phyloP scores from a whole-genome alignment of 2,113 vertebrate species.

The Dolichallabes microphthalmus region DNA sequence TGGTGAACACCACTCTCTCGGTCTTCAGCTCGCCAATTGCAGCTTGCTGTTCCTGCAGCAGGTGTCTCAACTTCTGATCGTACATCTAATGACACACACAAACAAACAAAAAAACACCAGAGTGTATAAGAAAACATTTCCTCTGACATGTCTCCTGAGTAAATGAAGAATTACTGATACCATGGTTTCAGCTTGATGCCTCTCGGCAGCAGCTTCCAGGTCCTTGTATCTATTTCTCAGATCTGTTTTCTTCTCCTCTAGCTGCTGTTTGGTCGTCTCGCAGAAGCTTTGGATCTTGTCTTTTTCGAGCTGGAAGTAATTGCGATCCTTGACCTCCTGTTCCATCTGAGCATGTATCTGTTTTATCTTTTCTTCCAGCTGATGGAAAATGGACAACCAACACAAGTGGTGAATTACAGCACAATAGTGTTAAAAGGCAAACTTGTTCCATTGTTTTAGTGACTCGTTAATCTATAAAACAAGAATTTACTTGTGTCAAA shows the following conservation, averaged over 20 bases:
- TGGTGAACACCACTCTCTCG: too few species aligned
- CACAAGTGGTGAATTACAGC: neutral
- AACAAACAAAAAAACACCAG: too few species aligned
- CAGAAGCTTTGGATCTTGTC: slow-evolving; percentile 84
- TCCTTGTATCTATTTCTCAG: slow-evolving; percentile 79
- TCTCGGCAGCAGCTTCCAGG: slow-evolving; percentile 82
- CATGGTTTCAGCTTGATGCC: slow-evolving; percentile 83
- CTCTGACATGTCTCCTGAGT: too few species aligned
- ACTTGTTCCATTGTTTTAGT: too few species aligned
- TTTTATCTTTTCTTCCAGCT: slow-evolving; percentile 81
- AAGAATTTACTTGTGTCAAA: too few species aligned
- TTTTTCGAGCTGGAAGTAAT: slow-evolving; percentile 89
- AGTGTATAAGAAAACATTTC: too few species aligned
- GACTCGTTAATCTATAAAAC: too few species aligned
- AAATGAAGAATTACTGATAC: neutral
- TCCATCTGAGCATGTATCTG: slow-evolving; percentile 84
- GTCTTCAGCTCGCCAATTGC: too few species aligned
- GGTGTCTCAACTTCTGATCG: too few species aligned
- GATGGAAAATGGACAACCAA: slow-evolving; percentile 31
- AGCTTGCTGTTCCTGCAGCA: too few species aligned
- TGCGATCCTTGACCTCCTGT: slow-evolving; percentile 85
- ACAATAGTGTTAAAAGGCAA: too few species aligned
- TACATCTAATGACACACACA: too few species aligned
- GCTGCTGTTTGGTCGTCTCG: slow-evolving; percentile 80
- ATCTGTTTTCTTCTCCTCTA: slow-evolving; percentile 81